Base-by-base conservation (phyloP, 2,888 invertebrate species). In the Eilema sororculum region DNA sequence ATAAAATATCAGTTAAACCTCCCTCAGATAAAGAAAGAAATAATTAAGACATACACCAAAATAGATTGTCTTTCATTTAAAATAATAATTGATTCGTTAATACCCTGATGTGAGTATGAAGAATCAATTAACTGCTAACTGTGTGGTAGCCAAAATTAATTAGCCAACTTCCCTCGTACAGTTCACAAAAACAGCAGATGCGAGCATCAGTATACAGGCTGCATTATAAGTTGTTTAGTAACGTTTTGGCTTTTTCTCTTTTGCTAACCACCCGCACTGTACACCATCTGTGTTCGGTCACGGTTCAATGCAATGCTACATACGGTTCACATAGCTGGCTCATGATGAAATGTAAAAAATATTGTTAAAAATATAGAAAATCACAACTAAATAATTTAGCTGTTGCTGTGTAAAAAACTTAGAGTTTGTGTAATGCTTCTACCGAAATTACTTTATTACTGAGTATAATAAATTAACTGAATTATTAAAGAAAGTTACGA, bases 171-270 rank as follows among this genome's bases (percentile, higher is more conserved):
- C 88, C 86, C 85, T 84, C 89, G 86, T 88, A 87, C 83, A 89
- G 83, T 90, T 87, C 89, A 92, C 90, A 93, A 94, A 93, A 94
- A 93, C 92, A 92, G 91, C 93, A 94, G 92, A 93, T 93, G 93
- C 82, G 87, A 81, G 75, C 84, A 82, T 85, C 81, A 82, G 87
- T 83, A 84, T 84, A 91, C 90, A 90, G 89, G 92, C 90, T 89
- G 90, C 90, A 89, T 93, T 93, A 94, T 93, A 91, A 91, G 90
- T 89, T 85, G 90, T 83, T 91, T 89, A 85, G 91, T 90, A 88
- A 89, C 90, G 89, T 88, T 90, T 87, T 81, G 52, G 82, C 83
- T 90, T 90, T 89, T 81, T 87, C 84, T 87, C 83, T 87, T 91
- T 90, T 86, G 89, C 90, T 90, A 90, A 91, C 92, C 90, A 87